Percentiles rank a stretch among this genome's conserved stretches.
Evolutionary conservation across 2,113 vertebrate species (phyloP).

Genomic region (Passer domesticus): DNA sequence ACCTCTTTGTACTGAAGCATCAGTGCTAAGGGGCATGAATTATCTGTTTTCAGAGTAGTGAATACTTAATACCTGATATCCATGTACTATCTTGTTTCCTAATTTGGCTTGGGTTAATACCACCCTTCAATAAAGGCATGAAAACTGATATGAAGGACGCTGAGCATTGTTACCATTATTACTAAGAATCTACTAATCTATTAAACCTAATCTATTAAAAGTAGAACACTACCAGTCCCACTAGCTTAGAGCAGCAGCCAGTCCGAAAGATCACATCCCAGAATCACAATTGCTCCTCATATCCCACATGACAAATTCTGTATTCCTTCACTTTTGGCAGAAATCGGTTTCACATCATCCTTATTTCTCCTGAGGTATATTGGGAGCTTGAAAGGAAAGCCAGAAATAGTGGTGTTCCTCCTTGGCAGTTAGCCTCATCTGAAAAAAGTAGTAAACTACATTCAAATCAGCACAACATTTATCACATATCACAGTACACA

Average conservation of each 20-base stretch:
- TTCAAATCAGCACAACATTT: not conserved
- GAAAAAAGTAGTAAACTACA: not conserved
- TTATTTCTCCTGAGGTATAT: not conserved
- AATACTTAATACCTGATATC: not conserved
- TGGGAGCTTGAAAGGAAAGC: not conserved
- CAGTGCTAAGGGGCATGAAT: not conserved
- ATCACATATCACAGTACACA: not conserved
- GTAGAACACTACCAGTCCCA: not conserved
- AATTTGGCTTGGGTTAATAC: not conserved
- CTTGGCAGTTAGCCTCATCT: not conserved
- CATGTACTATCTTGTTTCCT: not conserved
- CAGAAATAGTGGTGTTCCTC: not conserved
- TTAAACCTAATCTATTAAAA: not conserved
- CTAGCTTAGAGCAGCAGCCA: not conserved
- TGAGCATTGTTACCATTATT: not conserved
- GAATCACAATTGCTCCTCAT: not conserved
- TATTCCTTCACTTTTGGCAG: not conserved
- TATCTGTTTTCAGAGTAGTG: not conserved
- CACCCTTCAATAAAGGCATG: not conserved
- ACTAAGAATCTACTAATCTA: not conserved
- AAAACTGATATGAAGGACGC: not conserved
- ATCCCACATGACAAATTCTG: not conserved
- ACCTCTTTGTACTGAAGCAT: not conserved
- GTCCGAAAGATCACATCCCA: not conserved
- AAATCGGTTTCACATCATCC: not conserved